Conservation (phyloP, 2,888 invertebrate species). For the Agrypnus murinus region DNA sequence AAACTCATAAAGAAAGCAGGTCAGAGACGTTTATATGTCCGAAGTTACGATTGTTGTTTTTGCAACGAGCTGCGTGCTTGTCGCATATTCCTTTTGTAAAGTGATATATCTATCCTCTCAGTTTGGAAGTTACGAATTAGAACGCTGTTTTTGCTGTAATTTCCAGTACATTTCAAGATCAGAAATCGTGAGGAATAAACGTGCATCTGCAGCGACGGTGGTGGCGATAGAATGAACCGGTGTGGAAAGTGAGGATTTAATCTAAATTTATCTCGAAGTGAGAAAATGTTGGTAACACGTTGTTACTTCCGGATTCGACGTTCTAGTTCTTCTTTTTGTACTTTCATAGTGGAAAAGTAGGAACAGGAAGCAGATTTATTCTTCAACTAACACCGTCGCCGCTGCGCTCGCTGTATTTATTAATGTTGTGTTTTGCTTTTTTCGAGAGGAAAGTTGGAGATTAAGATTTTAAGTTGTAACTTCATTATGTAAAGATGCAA, state of each 20-base stretch:
- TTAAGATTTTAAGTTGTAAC: too few relatives aligned
- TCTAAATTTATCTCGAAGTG: constrained; percentile 32
- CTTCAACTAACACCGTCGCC: too few relatives aligned
- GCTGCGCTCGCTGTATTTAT: not conserved
- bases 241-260: constrained; percentile 37
- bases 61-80: constrained; percentile 32
- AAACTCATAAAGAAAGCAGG: constrained; percentile 45
- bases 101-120: constrained; percentile 20
- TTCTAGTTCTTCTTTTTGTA: constrained; percentile 18
- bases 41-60: constrained; percentile 32
- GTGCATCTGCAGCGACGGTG: not conserved
- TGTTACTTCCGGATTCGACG: constrained; percentile 26
- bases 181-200: constrained; percentile 11
- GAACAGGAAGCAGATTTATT: constrained; percentile 13
- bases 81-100: constrained; percentile 30
- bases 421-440: too few relatives aligned
- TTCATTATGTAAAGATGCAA: too few relatives aligned
- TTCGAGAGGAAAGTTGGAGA: too few relatives aligned
- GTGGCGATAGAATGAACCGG: too few relatives aligned
- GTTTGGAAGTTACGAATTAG: constrained; percentile 32
- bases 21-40: constrained; percentile 36
- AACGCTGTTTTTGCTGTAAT: constrained; percentile 33
- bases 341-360: constrained; percentile 7
- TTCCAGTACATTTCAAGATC: constrained; percentile 35
- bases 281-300: constrained; percentile 34